A percentile compares a stretch with the other conserved stretches of the same genome.
Evolutionary conservation across 2,797 vertebrate genomes (phyloP).

Genomic region (Cuniculus paca): DNA sequence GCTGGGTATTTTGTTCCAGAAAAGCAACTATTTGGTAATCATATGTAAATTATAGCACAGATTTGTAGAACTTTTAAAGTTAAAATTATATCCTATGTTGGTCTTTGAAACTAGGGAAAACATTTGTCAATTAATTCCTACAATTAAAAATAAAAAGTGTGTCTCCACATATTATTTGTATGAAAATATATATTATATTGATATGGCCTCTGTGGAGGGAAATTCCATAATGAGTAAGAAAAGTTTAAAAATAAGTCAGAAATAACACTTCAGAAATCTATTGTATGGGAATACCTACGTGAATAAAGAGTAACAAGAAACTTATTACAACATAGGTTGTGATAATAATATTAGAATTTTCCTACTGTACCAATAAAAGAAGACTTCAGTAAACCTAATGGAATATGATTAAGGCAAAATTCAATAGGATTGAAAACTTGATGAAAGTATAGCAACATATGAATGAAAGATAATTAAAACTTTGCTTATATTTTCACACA

Average conservation of each 20-base stretch:
- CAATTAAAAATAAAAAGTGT: slow-evolving; percentile 41
- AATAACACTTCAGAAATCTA: slow-evolving; percentile 14
- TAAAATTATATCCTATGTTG: not conserved
- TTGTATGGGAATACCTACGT: slow-evolving; percentile 8
- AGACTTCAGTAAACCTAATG: not conserved
- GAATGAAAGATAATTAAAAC: not conserved
- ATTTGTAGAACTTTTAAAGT: not conserved
- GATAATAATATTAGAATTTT: slow-evolving; percentile 6
- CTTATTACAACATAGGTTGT: not conserved
- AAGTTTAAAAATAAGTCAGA: slow-evolving; percentile 31
- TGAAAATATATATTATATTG: not conserved
- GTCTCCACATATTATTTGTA: slow-evolving; percentile 42
- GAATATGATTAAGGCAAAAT: not conserved
- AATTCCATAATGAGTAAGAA: slow-evolving; percentile 7
- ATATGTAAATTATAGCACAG: not conserved
- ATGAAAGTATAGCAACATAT: not conserved
- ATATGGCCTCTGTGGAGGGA: not conserved
- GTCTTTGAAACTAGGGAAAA: slow-evolving; percentile 2
- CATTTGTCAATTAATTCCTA: slow-evolving; percentile 14
- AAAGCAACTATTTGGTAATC: not conserved
- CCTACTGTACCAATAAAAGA: not conserved
- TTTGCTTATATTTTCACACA: not conserved
- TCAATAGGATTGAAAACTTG: not conserved
- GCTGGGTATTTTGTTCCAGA: not conserved
- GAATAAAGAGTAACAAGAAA: slow-evolving; percentile 23